phyloP scores from a whole-genome alignment of 2,888 invertebrate genomes.

The Acanthoscelides obtectus region DNA sequence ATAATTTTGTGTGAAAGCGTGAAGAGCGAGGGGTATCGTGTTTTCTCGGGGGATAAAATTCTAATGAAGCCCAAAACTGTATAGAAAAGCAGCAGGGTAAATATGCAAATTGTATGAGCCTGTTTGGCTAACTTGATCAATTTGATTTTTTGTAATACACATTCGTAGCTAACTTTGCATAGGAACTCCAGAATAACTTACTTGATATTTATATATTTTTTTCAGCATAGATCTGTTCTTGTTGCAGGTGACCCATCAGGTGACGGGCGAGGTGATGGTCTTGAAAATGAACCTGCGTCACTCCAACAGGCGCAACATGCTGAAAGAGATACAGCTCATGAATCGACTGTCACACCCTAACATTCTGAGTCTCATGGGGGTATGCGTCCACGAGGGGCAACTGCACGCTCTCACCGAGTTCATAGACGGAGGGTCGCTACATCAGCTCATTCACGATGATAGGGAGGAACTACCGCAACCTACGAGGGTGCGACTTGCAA shows the following conservation, averaged over 20 bases:
- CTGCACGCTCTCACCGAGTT: constrained; percentile 94
- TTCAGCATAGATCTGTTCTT: no score
- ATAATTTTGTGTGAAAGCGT: no score
- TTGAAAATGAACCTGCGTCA: constrained; percentile 93
- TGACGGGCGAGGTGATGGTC: constrained; percentile 93
- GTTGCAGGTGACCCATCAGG: constrained; percentile 86
- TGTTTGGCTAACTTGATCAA: no score
- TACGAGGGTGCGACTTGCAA: constrained; percentile 75
- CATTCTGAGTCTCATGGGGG: constrained; percentile 92
- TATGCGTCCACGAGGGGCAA: constrained; percentile 94
- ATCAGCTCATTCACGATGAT: constrained; percentile 79
- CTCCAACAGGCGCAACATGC: constrained; percentile 92
- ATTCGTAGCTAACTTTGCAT: no score
- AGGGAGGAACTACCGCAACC: constrained; percentile 71
- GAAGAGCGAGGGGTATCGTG: no score
- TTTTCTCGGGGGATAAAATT: no score
- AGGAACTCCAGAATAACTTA: no score
- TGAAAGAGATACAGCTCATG: constrained; percentile 95
- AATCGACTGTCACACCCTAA: constrained; percentile 92
- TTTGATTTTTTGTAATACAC: no score
- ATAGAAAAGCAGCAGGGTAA: no score
- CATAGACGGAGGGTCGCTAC: constrained; percentile 91
- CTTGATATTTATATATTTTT: no score
- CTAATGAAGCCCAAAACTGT: no score
- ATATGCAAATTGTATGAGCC: no score